Evolutionary conservation across 2,797 vertebrate genomes (phyloP), one percentile per base, ranked within the genome.

Genomic region (Falco naumanni): DNA sequence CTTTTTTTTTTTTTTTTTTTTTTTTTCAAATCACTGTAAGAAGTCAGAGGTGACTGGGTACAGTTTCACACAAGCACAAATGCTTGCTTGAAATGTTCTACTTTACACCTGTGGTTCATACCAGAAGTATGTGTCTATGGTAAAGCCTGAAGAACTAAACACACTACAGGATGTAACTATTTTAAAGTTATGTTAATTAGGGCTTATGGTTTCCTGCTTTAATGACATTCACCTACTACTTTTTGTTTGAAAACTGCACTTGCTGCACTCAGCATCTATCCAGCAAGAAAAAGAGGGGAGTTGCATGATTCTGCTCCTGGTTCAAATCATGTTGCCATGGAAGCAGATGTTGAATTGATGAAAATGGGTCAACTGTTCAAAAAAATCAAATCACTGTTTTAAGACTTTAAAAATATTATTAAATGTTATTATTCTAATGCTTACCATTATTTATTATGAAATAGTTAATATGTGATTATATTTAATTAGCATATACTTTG

Each of bases 291-390:
- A 91, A 83, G 21, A 85, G 43, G 6, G 31, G 54, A 84, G 34
- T 63, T 82, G 74, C 51, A 74, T 56, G 43, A 83, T 84, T 95
- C 78, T 92, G 71, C 87, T 97, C 60, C 89, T 77, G 26, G 87
- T 95, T 96, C 92, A 94, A 89, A 91, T 60, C 56, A 75, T 20
- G 95, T 92, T 96, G 78, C 92, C 91, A 97, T 94, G 95, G 95
- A 94, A 96, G 95, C 87, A 93, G 89, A 91, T 81, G 72, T 51
- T 78, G 77, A 54, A 95, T 71, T 93, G 72, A 95, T 92, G 81
- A 93, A 96, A 97, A 94, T 77, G 95, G 95, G 92, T 96, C 95
- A 95, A 76, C 84, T 87, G 87, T 54, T 93, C 9, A 91, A 85
- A 90, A 28, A 61, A 37, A 28, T 57, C 50, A 39, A 9, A 39